Evolutionary conservation across 2,888 invertebrate species (phyloP).

Genomic region (Venusia cambrica): DNA sequence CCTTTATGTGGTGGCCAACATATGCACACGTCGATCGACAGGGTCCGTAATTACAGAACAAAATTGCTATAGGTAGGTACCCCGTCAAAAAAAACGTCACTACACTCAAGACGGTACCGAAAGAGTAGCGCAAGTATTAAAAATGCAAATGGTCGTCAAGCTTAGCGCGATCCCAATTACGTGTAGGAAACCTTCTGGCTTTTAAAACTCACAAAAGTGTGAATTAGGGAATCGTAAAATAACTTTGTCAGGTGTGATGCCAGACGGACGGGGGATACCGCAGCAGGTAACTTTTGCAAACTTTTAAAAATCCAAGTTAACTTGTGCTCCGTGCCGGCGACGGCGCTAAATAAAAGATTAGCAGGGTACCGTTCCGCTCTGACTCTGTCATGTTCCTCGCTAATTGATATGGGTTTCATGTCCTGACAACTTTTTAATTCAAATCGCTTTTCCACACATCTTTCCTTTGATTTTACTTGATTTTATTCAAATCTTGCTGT

Average conservation of each 20-base stretch:
- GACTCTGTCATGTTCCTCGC: slow-evolving; percentile 49
- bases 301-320: slow-evolving; percentile 79
- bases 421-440: slow-evolving; percentile 50
- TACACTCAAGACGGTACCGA: slow-evolving; percentile 32
- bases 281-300: slow-evolving; percentile 64
- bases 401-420: slow-evolving; percentile 71
- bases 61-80: slow-evolving; percentile 16
- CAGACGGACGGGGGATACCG: slow-evolving; percentile 58
- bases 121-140: slow-evolving; percentile 39
- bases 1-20: slow-evolving; percentile 47
- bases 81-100: slow-evolving; percentile 23
- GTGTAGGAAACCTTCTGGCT: slow-evolving; percentile 55
- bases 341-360: slow-evolving; percentile 69
- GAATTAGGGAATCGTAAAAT: slow-evolving; percentile 75
- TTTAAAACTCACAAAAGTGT: slow-evolving; percentile 74
- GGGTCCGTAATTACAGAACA: slow-evolving; percentile 33
- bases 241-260: slow-evolving; percentile 73
- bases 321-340: slow-evolving; percentile 51
- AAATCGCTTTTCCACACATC: slow-evolving; percentile 32
- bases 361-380: slow-evolving; percentile 56
- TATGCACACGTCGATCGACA: slow-evolving; percentile 23
- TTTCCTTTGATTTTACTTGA: slow-evolving; percentile 18
- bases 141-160: slow-evolving; percentile 54
- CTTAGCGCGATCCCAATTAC: slow-evolving; percentile 62
- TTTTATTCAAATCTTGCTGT: no score